Evolutionary conservation across 1,140 invertebrate genomes (phyloP).

Genomic region (Andrena cerasifolii): DNA sequence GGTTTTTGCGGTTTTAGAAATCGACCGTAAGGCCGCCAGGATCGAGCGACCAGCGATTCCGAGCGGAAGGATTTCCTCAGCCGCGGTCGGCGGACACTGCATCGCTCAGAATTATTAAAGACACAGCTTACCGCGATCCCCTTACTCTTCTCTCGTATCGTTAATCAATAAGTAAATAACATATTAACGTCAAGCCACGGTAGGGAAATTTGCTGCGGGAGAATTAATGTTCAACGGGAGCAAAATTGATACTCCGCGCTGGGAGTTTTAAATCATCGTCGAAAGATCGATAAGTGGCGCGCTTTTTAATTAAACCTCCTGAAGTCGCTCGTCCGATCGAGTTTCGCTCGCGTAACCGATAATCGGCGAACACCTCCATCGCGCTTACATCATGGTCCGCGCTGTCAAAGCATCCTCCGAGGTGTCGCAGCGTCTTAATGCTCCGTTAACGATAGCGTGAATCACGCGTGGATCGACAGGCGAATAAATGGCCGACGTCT

Average conservation of each 20-base stretch:
- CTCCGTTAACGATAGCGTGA: constrained; percentile 59
- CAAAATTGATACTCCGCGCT: not conserved
- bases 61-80: constrained; percentile 31
- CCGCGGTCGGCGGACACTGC: not conserved
- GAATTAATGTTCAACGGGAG: not conserved
- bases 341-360: constrained; percentile 9
- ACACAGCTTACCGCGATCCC: not conserved
- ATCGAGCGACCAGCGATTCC: constrained; percentile 13
- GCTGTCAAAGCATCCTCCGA: constrained; percentile 38
- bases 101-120: not conserved
- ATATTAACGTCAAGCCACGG: not conserved
- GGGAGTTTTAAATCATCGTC: constrained; percentile 1
- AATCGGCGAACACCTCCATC: constrained; percentile 19
- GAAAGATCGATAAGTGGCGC: not conserved
- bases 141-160: too few relatives aligned
- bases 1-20: constrained; percentile 78
- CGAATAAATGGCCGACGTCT: constrained; percentile 42
- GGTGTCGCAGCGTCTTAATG: constrained; percentile 52
- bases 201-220: too few relatives aligned
- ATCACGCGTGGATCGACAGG: constrained; percentile 29
- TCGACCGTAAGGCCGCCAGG: constrained; percentile 77
- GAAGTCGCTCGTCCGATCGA: constrained; percentile 18
- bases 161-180: constrained; percentile 14
- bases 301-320: constrained; percentile 28
- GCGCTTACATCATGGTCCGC: not conserved